Evolutionary conservation across 2,888 invertebrate species (phyloP), one percentile per base, ranked within the genome.

Genomic region (Plebejus anna): DNA sequence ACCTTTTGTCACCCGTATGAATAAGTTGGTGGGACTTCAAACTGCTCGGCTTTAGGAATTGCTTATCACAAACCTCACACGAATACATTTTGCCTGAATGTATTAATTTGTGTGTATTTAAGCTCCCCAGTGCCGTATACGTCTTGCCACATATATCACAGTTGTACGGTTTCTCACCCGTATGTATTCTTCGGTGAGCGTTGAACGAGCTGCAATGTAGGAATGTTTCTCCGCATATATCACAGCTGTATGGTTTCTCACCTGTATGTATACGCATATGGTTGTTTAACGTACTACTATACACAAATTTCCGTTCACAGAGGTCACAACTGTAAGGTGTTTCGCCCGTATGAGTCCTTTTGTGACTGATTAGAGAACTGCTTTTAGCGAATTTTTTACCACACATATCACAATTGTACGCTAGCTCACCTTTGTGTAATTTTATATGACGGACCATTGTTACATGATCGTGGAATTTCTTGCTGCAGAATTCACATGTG

Each of bases 251-350:
- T 9, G 75, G 75, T 1, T 75, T 75, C 11, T 66, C 42, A 16
- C 66, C 51, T 16, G 42, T 70, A 9, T 75, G 75, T 51, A 51
- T 66, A 4, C 16, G 61, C 32, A 28, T 75, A 11, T 75, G 75
- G 4, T 28, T 38, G 5, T 61, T 75, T 4, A 75, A 47, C 1
- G 66, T 66, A 32, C 42, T 70, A 9, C 32, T 70, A 5, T 47
- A 28, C 5, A 47, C 61, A 47, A 75, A 75, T 4, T 42, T 51
- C 3, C 47, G 42, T 2, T 47, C 38, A 16, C 75, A 75, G 2
- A 70, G 38, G 6, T 75, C 75, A 66, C 75, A 75, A 9, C 47
- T 66, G 61, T 66, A 75, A 6, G 75, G 70, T 47, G 42, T 75
- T 7, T 47, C 36, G 0, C 47, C 47, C 3, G 66, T 32, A 28